Evolutionary conservation across 2,888 invertebrate species (phyloP).

Genomic region (Cremastobaeus sp.): DNA sequence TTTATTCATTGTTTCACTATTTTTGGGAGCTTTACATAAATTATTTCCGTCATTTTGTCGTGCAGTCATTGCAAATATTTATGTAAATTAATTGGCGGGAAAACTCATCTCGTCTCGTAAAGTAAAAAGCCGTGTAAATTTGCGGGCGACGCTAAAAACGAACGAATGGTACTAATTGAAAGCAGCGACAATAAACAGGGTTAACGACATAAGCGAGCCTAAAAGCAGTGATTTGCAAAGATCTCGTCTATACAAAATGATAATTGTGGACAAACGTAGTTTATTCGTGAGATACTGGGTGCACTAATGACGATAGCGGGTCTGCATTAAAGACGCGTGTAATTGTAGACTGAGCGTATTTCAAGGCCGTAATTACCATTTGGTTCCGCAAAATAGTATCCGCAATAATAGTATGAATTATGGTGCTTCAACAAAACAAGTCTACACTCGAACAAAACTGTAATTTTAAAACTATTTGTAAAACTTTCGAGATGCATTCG

Average conservation of each 20-base stretch:
- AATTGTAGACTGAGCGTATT: conserved; percentile 51
- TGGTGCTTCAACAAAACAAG: conserved; percentile 50
- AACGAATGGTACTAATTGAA: neutral
- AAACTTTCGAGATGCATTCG: conserved; percentile 1
- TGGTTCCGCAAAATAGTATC: conserved; percentile 59
- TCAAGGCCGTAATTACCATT: conserved; percentile 56
- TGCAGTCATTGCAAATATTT: too few relatives aligned
- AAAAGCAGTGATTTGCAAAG: conserved; percentile 28
- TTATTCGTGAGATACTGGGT: conserved; percentile 45
- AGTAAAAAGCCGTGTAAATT: too few relatives aligned
- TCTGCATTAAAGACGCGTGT: conserved; percentile 55
- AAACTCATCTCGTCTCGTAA: too few relatives aligned
- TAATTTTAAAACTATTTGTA: conserved; percentile 50
- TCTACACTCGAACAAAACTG: conserved; percentile 42
- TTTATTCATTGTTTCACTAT: too few relatives aligned
- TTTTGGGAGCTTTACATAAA: too few relatives aligned
- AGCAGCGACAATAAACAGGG: conserved; percentile 5
- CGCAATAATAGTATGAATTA: conserved; percentile 53
- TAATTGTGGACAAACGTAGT: conserved; percentile 41
- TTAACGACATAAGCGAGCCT: neutral
- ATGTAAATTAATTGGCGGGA: too few relatives aligned
- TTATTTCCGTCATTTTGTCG: too few relatives aligned
- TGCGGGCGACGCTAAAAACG: neutral
- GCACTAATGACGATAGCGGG: conserved; percentile 49
- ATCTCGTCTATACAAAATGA: conserved; percentile 38